Conservation (phyloP, 2,113 vertebrate species). For the Zootoca vivipara region DNA sequence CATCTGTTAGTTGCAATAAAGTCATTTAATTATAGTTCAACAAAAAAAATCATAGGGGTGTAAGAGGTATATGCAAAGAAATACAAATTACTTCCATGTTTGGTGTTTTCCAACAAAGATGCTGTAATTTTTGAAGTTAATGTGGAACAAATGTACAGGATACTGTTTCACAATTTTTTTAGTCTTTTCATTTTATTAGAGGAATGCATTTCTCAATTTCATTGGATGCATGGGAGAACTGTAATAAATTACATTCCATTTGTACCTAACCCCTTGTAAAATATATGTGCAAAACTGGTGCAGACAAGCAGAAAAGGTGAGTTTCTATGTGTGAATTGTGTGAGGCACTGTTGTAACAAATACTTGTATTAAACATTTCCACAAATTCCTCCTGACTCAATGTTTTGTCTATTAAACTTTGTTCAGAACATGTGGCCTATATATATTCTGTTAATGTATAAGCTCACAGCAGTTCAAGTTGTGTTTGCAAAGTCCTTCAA, state of each 20-base stretch:
- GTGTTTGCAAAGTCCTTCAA: background rate
- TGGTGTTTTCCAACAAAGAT: background rate
- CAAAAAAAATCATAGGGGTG: background rate
- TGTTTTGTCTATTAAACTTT: background rate
- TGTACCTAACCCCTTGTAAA: too few species aligned
- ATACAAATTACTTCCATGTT: too few species aligned
- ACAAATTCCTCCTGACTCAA: background rate
- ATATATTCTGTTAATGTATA: too few species aligned
- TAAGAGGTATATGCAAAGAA: background rate
- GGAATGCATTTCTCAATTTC: too few species aligned
- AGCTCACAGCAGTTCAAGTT: background rate
- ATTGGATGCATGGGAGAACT: too few species aligned
- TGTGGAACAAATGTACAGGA: too few species aligned
- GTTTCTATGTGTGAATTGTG: background rate
- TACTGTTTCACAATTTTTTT: too few species aligned
- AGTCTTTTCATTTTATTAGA: too few species aligned
- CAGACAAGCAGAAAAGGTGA: too few species aligned
- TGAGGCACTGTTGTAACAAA: background rate
- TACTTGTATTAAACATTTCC: background rate
- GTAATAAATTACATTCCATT: too few species aligned
- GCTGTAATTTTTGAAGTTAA: too few species aligned
- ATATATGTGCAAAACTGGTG: background rate
- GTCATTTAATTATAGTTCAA: background rate
- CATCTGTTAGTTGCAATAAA: background rate
- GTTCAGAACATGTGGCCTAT: background rate